Base-by-base conservation (phyloP, 2,888 invertebrate genomes). In the Xestia xanthographa region DNA sequence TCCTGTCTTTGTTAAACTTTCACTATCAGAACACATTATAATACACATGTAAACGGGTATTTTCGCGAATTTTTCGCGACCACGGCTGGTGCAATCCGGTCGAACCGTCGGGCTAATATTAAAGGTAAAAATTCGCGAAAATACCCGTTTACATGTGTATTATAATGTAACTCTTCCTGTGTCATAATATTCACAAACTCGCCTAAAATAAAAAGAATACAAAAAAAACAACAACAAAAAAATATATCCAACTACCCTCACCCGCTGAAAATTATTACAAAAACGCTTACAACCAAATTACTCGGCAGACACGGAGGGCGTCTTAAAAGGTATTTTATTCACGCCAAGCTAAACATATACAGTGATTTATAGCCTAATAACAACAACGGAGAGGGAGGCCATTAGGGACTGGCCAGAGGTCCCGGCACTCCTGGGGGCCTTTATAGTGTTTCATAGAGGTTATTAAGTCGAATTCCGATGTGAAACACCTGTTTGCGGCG, bases 281-380 rank as follows among this genome's bases (percentile, higher is more conserved):
- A 85, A 87, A 76, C 71, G 67, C 75, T 78, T 72, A 75, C 83
- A 86, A 73, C 80, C 70, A 88, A 87, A 87, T 86, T 87, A 86
- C 88, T 78, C 66, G 72, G 70, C 48, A 66, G 72, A 81, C 82
- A 79, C 72, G 77, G 74, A 72, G 58, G 76, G 80, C 83, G 73
- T 84, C 85, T 88, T 80, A 82, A 83, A 86, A 88, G 82, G 84
- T 82, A 89, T 87, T 88, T 88, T 87, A 88, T 88, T 89, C 84
- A 83, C 82, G 84, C 73, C 63, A 50, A 41, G 82, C 82, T 82
- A 87, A 86, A 89, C 83, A 88, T 90, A 90, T 90, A 92, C 89
- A 89, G 87, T 90, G 92, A 92, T 92, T 92, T 93, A 92, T 91
- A 85, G 87, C 76, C 89, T 92, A 92, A 92, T 92, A 92, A 92